Evolutionary conservation across 2,113 vertebrate genomes (phyloP).

Genomic region (Phalacrocorax brasilianus): DNA sequence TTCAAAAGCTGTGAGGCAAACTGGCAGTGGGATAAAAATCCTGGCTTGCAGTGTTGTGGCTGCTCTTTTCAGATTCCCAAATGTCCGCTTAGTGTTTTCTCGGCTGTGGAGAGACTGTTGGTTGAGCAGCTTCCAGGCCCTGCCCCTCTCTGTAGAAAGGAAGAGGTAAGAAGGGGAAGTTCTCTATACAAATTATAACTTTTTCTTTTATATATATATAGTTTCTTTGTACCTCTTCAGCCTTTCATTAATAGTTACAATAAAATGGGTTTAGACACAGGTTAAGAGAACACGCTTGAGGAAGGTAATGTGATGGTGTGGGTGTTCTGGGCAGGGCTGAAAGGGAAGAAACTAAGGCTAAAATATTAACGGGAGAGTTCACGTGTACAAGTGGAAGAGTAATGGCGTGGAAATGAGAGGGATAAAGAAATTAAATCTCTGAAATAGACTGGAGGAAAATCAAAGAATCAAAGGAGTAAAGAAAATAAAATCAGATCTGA

Average conservation of each 20-base stretch:
- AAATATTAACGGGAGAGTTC: not conserved
- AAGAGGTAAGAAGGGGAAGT: not conserved
- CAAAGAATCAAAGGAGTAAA: not conserved
- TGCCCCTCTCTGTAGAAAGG: not conserved
- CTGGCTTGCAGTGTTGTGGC: not conserved
- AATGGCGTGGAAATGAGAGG: not conserved
- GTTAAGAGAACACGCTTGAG: not conserved
- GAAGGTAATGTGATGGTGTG: not conserved
- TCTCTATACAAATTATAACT: not conserved
- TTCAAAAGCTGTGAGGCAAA: not conserved
- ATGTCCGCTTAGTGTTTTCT: not conserved
- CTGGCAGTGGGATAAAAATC: not conserved
- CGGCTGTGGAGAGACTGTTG: not conserved
- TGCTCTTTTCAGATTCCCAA: not conserved
- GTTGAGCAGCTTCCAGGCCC: not conserved
- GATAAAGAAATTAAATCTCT: not conserved
- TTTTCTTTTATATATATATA: not conserved
- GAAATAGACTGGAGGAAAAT: not conserved
- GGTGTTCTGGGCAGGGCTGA: not conserved
- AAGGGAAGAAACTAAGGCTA: not conserved
- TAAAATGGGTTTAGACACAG: not conserved
- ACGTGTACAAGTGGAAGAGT: not conserved
- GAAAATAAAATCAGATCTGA: not conserved
- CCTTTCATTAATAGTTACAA: not conserved
- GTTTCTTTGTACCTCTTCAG: not conserved